Percentiles rank a stretch among this genome's conserved stretches.
Evolutionary conservation across 1,140 invertebrate genomes (phyloP).

Genomic region (Gryllus bimaculatus): DNA sequence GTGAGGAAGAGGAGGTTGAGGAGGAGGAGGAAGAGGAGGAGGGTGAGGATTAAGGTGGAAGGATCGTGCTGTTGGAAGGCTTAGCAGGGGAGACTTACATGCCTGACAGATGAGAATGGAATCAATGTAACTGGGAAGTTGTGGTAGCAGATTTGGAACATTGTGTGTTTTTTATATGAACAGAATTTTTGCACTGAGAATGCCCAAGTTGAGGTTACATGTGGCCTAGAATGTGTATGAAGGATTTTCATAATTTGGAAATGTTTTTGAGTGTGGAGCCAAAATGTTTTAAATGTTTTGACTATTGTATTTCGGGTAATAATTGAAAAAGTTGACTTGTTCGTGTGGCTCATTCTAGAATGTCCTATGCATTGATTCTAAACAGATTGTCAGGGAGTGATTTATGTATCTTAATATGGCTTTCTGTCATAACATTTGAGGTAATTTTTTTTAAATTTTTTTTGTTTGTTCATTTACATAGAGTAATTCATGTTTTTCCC

Average conservation of each 20-base stretch:
- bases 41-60: conserved; percentile 14
- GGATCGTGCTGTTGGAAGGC: background rate
- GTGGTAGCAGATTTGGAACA: background rate
- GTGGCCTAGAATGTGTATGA: background rate
- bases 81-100: background rate
- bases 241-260: background rate
- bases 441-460: background rate
- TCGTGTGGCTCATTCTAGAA: background rate
- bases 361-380: background rate
- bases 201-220: background rate
- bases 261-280: background rate
- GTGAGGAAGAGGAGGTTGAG: conserved; percentile 39
- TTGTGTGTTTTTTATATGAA: conserved; percentile 1
- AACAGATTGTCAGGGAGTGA: background rate
- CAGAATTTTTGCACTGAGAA: background rate
- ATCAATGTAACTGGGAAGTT: background rate
- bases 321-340: too few species aligned
- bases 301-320: too few species aligned
- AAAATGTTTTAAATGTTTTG: background rate
- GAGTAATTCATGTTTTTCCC: background rate
- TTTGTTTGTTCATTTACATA: background rate
- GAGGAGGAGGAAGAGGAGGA: conserved; percentile 39
- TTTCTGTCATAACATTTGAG: background rate
- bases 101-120: background rate
- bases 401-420: conserved; percentile 1